Base-by-base conservation (phyloP, 2,888 invertebrate genomes). In the Netelia inedita region DNA sequence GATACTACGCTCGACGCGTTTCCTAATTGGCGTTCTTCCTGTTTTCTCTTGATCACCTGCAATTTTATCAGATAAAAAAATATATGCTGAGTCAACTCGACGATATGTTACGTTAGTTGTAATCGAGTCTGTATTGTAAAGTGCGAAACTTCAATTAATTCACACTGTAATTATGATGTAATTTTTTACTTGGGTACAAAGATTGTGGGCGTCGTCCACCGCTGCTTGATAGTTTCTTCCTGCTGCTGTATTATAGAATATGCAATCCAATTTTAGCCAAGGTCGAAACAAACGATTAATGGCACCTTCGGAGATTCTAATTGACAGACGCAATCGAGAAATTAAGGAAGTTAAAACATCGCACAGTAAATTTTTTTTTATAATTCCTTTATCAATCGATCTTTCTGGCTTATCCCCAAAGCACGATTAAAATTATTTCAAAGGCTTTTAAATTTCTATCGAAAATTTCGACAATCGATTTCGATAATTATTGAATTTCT, bases 11-110 rank as follows among this genome's bases (percentile, higher is more conserved):
- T 14, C 2, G 14, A 11, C 1, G n/a, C 19, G 35, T 8, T 10
- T 74, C 57, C 41, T 1, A 28, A 55, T 75, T 83, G 28, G n/a
- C 90, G 87, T 79, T 86, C 85, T 50, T 76, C 55, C 61, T 87
- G 87, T 76, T 87, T 90, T 68, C 83, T 87, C 43, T 21, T 69
- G 50, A 91, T 91, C 5, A 91, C 88, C 91, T 91, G 28, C 9
- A 57, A 19, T 19, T 16, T 57, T 57, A 35, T 57, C 16, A 57
- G 19, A 21, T 8, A 57, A 19, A 10, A 57, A 2, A 16, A 46
- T 14, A 46, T 46, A 6, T 46, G 46, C 57, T 19, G 5, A 8
- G 16, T 57, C 19, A 19, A 57, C 19, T 57, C 10, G 10, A 57
- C n/a, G 9, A 3, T 19, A 19, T 57, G 3, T 57, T 57, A 19